Evolutionary conservation across 2,888 invertebrate species (phyloP).

Genomic region (Petrolisthes manimaculis): DNA sequence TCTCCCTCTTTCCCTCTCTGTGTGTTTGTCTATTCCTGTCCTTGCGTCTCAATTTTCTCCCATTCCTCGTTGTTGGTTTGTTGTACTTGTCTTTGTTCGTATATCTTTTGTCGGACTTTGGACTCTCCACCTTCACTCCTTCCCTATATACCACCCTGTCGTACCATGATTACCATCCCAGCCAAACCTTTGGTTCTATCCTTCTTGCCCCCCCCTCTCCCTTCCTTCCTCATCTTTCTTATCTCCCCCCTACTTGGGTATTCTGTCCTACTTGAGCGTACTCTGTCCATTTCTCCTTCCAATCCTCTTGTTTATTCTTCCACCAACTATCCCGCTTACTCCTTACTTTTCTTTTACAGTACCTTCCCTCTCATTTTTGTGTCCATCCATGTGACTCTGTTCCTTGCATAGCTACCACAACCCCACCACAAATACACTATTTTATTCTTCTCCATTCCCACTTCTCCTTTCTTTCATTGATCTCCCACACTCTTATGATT

Average conservation of each 20-base stretch:
- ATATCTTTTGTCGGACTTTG: not conserved
- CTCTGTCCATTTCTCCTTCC: not conserved
- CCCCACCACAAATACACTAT: not conserved
- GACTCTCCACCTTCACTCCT: not conserved
- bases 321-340: too few species aligned
- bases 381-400: not conserved
- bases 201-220: not conserved
- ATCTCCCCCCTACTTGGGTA: not conserved
- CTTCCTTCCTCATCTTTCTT: not conserved
- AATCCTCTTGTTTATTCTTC: too few species aligned
- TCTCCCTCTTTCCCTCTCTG: conserved; percentile 12
- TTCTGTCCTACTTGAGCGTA: not conserved
- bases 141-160: not conserved
- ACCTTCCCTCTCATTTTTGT: not conserved
- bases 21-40: not conserved
- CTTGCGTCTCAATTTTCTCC: not conserved
- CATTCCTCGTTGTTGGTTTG: not conserved
- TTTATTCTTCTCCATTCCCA: not conserved
- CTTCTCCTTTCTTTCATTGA: not conserved
- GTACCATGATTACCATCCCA: not conserved
- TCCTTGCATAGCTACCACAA: too few species aligned
- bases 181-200: not conserved
- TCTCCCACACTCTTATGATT: too few species aligned
- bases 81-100: not conserved
- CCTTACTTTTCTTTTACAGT: not conserved